These are phyloP conservation scores for Natator depressus DNA, from an alignment of 2,113 vertebrate genomes.

Conservation along the genomic window DNA sequence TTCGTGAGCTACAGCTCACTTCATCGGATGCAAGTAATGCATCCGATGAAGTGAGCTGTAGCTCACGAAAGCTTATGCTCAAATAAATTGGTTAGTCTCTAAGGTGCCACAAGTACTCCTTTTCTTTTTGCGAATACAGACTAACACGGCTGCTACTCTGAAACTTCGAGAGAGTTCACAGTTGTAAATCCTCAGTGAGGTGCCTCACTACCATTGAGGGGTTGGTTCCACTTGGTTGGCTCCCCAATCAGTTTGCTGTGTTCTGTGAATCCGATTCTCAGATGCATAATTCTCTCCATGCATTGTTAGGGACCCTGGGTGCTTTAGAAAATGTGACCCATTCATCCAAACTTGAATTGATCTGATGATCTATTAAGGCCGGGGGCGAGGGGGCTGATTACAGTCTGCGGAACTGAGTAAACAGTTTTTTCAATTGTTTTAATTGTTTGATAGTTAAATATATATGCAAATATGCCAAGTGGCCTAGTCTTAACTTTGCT, in stretches of 20 bases:
- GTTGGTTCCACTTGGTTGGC: background rate
- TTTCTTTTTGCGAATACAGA: too few relatives aligned
- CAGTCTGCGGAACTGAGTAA: constrained; percentile 8
- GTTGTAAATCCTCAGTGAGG: too few relatives aligned
- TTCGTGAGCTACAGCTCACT: too few relatives aligned
- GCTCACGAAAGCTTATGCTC: too few relatives aligned
- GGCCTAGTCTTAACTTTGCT: background rate
- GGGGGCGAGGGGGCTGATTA: background rate
- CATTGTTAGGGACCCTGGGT: background rate
- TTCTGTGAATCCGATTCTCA: background rate
- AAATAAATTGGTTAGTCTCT: too few relatives aligned
- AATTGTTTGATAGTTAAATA: constrained; percentile 1
- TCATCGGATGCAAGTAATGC: too few relatives aligned
- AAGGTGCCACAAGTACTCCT: too few relatives aligned
- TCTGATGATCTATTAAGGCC: background rate
- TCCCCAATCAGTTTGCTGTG: background rate
- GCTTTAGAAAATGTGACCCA: constrained; percentile 26
- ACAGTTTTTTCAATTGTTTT: constrained; percentile 18
- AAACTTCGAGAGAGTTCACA: too few relatives aligned
- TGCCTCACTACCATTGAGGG: too few relatives aligned
- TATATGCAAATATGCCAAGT: constrained; percentile 5
- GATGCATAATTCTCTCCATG: background rate
- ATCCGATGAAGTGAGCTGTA: too few relatives aligned
- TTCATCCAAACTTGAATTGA: constrained; percentile 21
- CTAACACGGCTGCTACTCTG: too few relatives aligned